Evolutionary conservation across 1,140 invertebrate species (phyloP).

Genomic region (Drosophila pruinosa): DNA sequence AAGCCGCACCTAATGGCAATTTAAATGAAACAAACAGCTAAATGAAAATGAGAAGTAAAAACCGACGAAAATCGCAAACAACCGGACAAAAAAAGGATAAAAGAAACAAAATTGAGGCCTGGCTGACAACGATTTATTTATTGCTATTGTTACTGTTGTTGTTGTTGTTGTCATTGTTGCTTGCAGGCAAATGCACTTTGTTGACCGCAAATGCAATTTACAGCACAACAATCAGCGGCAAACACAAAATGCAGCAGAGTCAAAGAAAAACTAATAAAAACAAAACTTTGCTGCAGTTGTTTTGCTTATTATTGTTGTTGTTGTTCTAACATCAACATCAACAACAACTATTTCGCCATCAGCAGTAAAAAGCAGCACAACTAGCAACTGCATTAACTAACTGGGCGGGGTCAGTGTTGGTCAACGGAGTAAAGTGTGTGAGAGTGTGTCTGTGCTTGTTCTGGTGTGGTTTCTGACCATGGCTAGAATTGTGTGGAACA

Average conservation of each 20-base stretch:
- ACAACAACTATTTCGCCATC: constrained; percentile 38
- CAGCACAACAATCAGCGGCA: constrained; percentile 63
- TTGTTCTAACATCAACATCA: constrained; percentile 26
- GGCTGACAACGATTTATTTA: constrained; percentile 3
- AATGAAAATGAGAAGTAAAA: constrained; percentile 31
- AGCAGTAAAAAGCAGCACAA: constrained; percentile 38
- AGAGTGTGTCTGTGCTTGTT: constrained; percentile 1
- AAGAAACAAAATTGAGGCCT: constrained; percentile 25
- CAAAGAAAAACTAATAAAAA: constrained; percentile 63
- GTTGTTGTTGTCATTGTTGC: constrained; percentile 3
- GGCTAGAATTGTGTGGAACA: constrained; percentile 14
- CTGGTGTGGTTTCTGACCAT: neutral
- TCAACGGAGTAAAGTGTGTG: neutral
- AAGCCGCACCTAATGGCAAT: constrained; percentile 72
- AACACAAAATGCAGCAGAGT: constrained; percentile 43
- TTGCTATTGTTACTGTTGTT: constrained; percentile 7
- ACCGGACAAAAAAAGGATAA: constrained; percentile 17
- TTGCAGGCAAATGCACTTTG: constrained; percentile 46
- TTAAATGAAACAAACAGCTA: constrained; percentile 57
- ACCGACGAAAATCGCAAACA: constrained; percentile 17
- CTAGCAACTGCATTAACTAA: constrained; percentile 58
- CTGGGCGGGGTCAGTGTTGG: constrained; percentile 19
- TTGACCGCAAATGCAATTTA: constrained; percentile 74
- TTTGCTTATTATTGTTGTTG: constrained; percentile 2
- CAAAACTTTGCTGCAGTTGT: constrained; percentile 20